These are phyloP conservation scores for Sinocyclocheilus anophthalmus DNA, from an alignment of 2,113 vertebrate genomes.

Conservation along the genomic window DNA sequence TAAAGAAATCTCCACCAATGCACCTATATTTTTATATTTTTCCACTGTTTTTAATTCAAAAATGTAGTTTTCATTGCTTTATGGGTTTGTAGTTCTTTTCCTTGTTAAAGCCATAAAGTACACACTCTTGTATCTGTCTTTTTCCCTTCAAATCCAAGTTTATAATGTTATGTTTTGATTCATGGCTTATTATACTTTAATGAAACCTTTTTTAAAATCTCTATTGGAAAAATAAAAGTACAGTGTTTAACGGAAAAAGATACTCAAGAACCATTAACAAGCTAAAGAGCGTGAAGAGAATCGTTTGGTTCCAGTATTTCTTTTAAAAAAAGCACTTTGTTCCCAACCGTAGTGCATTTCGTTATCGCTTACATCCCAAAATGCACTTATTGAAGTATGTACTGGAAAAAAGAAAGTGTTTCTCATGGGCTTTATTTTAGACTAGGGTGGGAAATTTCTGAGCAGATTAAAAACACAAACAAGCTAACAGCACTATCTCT, in stretches of 20 bases:
- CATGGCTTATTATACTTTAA: not conserved
- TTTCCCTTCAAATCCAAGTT: not conserved
- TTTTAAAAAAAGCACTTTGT: not conserved
- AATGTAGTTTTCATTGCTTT: not conserved
- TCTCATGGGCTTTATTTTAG: slow-evolving; percentile 23
- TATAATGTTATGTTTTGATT: not conserved
- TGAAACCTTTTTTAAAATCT: not conserved
- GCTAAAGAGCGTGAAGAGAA: not conserved
- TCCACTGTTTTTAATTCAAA: not conserved
- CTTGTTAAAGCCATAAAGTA: not conserved
- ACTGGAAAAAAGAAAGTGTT: not conserved
- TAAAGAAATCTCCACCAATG: not conserved
- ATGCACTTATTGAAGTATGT: slow-evolving; percentile 11
- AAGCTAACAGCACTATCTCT: not conserved
- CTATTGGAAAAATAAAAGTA: not conserved
- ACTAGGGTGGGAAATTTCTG: not conserved
- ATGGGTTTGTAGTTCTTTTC: not conserved
- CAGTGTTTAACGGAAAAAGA: not conserved
- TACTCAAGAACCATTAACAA: not conserved
- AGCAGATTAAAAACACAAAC: slow-evolving; percentile 8
- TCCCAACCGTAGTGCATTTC: not conserved
- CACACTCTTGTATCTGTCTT: not conserved
- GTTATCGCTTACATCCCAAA: slow-evolving; percentile 3
- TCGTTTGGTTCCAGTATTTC: not conserved
- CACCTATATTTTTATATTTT: not conserved